These are phyloP conservation scores for Sorex fumeus DNA, from an alignment of 2,113 vertebrate genomes.

Conservation along the genomic window DNA sequence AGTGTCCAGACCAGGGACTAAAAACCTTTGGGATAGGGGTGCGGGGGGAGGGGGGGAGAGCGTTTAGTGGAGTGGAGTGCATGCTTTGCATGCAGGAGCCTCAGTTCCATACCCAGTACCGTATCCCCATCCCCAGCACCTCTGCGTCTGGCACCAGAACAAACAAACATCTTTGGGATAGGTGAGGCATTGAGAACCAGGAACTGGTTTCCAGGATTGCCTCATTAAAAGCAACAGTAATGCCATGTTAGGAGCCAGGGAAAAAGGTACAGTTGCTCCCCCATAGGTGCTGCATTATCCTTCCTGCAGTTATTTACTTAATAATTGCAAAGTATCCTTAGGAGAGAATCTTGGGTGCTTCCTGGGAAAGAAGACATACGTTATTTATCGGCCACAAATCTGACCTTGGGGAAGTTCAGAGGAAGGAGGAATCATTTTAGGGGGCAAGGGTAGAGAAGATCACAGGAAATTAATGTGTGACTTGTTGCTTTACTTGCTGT, in stretches of 20 bases:
- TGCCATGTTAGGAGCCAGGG: not conserved
- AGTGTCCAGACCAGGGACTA: not conserved
- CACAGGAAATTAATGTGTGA: not conserved
- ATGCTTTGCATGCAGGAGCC: no score
- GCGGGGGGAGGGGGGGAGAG: no score
- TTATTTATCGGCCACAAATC: not conserved
- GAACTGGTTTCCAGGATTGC: not conserved
- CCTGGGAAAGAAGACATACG: not conserved
- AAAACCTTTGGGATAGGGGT: no score
- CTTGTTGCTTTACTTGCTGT: conserved; percentile 27
- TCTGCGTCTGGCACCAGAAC: no score
- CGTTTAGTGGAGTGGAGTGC: no score
- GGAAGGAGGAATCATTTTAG: not conserved
- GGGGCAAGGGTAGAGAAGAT: not conserved
- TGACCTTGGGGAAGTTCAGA: conserved; percentile 15
- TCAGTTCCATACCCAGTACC: no score
- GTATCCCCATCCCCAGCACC: no score
- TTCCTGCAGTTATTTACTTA: conserved; percentile 23
- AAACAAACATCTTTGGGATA: no score
- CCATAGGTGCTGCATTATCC: not conserved
- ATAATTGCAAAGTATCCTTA: not conserved
- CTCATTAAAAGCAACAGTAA: not conserved
- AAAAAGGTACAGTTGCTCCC: conserved; percentile 4
- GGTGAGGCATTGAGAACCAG: not conserved
- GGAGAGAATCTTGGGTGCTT: not conserved